Base-by-base conservation (phyloP, 2,888 invertebrate genomes). In the Temnothorax rugatulus region DNA sequence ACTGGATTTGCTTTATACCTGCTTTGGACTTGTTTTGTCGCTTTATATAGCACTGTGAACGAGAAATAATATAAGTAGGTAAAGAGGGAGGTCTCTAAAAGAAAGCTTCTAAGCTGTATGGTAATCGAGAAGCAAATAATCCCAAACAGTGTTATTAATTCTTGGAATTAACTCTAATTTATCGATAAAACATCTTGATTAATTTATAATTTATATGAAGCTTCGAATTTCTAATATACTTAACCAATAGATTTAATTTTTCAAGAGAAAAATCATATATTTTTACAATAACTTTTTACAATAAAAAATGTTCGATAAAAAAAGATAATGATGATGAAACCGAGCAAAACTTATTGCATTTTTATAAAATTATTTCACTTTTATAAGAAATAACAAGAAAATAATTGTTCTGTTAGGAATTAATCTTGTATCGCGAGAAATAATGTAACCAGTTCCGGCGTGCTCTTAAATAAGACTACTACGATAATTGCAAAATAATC, bases 21-120 rank as follows among this genome's bases (percentile, higher is more conserved):
- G 68, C 71, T 84, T 84, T 68, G 69, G 77, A 82, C 66, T 68
- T 77, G 64, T 84, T 88, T 82, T 81, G 74, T 88, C 82, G 75
- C 77, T 87, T 87, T 84, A 82, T 41, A 57, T 47, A 44, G 18
- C 73, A 79, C 63, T 57, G 29, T 57, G 15, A 15, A 52, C 52
- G 68, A 82, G 82, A 61, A 75, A 84, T 77, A 85, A 82, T 71
- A 77, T 79, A 77, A 50, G 44, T 47, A 68, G n/a, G 44, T 64
- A 66, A 25, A 57, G 29, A 52, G 68, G 15, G 15, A 73, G 59
- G 76, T 44, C 13, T 44, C 13, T 44, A 47, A 34, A 63, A 81
- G 52, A 75, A 82, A 38, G 59, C 47, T 68, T 52, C 41, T 8
- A 41, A 34, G 34, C 34, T 34, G 34, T 34, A 15, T 52, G 25